Conservation (phyloP, 2,888 invertebrate species). For the Nephrotoma appendiculata region DNA sequence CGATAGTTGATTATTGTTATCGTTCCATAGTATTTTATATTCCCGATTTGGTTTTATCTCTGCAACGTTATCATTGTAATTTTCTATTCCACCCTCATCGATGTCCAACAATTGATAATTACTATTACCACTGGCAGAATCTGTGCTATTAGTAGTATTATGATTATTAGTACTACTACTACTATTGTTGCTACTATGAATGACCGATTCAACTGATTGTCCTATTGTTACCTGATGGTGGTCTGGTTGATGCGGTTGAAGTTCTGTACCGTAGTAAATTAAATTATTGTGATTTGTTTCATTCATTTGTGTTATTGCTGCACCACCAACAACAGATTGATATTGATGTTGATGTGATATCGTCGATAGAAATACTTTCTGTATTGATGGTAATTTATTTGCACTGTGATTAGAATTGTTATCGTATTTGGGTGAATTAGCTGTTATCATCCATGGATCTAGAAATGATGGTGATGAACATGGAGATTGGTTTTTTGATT, state of each 20-base stretch:
- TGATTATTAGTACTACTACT: neutral
- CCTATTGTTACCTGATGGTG: neutral
- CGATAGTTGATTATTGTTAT: neutral
- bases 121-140: neutral
- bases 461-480: constrained; percentile 29
- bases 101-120: constrained; percentile 14
- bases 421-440: neutral
- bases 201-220: neutral
- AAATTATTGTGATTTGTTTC: neutral
- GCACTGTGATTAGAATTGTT: neutral
- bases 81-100: constrained; percentile 15
- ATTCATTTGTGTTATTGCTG: neutral
- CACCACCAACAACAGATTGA: neutral
- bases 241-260: neutral
- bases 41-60: constrained; percentile 29
- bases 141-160: neutral
- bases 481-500: constrained; percentile 33
- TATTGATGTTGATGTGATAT: neutral
- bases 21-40: constrained; percentile 28
- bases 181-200: neutral
- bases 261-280: neutral
- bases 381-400: constrained; percentile 26
- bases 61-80: constrained; percentile 19
- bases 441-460: constrained; percentile 29
- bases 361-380: constrained; percentile 21